Evolutionary conservation across 2,888 invertebrate species (phyloP), one percentile per base, ranked within the genome.

Genomic region (Tachina fera): DNA sequence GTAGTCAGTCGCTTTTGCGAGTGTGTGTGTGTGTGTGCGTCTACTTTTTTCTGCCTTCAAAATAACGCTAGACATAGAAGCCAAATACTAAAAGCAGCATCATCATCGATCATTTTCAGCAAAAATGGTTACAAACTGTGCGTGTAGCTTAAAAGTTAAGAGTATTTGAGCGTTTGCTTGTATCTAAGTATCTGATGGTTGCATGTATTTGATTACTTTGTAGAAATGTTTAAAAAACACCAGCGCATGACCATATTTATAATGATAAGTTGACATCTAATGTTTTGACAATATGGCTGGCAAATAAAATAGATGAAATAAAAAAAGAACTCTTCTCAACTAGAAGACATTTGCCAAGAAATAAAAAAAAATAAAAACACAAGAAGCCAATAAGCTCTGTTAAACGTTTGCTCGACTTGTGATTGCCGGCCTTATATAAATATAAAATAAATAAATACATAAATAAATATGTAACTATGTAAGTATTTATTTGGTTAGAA

Each of bases 201-300:
- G 51, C 65, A 56, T 72, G 75, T 63, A 72, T 81, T 74, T 76
- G 86, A 86, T 83, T 86, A 86, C 86, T 86, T 86, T 83, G 83
- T 86, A 83, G 61, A 75, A 76, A 86, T 76, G 79, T 72, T 86
- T 72, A 61, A 76, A 86, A 80, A 83, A 86, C 86, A 86, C 81
- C 83, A 87, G 82, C 86, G 79, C 74, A 85, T 87, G 87, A 80
- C 85, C 87, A 87, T 86, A 87, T 86, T 80, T 84, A 82, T 85
- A 79, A 85, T 83, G 83, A 86, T 86, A 86, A 86, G 86, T 87
- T 87, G 86, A 87, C 86, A 87, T 84, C 87, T 79, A 81, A 84
- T 87, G 87, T 87, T 87, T 87, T 84, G 87, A 87, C 84, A 84
- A 87, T 87, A 87, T 75, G 70, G 78, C 49, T 79, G 82, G 84